A percentile compares a stretch with the other conserved stretches of the same genome.
These are phyloP conservation scores for Lucilia cuprina DNA, from an alignment of 1,140 invertebrate genomes.

Conservation along the genomic window DNA sequence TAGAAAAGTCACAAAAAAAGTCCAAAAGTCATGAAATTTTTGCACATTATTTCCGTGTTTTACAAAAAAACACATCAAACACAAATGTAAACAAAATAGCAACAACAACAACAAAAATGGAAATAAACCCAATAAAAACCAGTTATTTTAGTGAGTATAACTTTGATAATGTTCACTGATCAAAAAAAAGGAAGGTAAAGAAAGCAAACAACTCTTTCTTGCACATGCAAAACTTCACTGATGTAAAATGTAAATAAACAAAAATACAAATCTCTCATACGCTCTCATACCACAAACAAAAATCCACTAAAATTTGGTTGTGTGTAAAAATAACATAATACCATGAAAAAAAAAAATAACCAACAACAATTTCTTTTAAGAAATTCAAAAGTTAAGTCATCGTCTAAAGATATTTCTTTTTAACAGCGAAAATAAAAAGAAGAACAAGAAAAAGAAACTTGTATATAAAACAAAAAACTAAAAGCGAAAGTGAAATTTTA, in stretches of 20 bases:
- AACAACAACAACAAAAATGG: background rate
- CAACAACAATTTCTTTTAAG: background rate
- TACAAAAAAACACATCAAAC: background rate
- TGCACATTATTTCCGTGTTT: constrained; percentile 29
- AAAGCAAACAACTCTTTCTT: background rate
- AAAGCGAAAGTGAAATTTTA: constrained; percentile 63
- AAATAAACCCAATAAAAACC: background rate
- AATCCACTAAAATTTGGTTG: background rate
- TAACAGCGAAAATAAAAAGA: background rate
- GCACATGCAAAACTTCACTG: background rate
- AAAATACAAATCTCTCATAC: background rate
- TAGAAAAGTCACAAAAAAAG: constrained; percentile 4
- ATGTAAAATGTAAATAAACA: constrained; percentile 8
- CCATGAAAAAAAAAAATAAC: background rate
- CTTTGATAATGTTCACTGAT: background rate
- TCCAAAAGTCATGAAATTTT: constrained; percentile 26
- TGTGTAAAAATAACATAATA: constrained; percentile 19
- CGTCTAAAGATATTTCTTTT: background rate
- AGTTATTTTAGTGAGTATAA: background rate
- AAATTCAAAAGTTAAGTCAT: background rate
- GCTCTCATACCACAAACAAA: background rate
- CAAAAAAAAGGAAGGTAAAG: constrained; percentile 17
- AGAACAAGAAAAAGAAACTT: constrained; percentile 19
- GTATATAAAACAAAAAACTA: constrained; percentile 33
- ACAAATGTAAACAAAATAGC: background rate